These are phyloP conservation scores for Abscondita cerata DNA, from an alignment of 2,888 invertebrate species.

Conservation along the genomic window DNA sequence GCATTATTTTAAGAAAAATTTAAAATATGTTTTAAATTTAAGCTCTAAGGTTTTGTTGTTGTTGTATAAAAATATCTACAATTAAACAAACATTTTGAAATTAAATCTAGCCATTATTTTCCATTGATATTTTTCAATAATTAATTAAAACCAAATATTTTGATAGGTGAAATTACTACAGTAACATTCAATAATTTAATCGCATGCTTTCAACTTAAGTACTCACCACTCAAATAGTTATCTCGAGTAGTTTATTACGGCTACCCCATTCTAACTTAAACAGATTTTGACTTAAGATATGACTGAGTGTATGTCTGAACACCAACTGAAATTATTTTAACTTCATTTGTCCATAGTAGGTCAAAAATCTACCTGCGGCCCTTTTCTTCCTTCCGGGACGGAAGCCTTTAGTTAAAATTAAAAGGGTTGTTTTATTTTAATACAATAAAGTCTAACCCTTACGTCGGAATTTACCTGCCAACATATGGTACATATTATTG, in stretches of 20 bases:
- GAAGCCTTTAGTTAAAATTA: constrained; percentile 47
- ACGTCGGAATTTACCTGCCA: constrained; percentile 56
- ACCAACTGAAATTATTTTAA: constrained; percentile 55
- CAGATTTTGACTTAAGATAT: constrained; percentile 32
- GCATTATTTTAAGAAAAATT: no score
- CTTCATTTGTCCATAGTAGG: constrained; percentile 47
- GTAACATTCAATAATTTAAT: no score
- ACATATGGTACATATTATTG: constrained; percentile 54
- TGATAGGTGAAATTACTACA: no score
- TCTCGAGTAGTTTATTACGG: neutral
- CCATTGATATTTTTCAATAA: no score
- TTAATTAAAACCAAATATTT: no score
- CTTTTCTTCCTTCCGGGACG: constrained; percentile 58
- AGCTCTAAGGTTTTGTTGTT: no score
- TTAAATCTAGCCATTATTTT: no score
- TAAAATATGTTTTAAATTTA: no score
- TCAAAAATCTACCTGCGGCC: constrained; percentile 58
- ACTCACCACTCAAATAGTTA: constrained; percentile 9
- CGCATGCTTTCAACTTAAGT: no score
- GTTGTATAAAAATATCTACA: no score
- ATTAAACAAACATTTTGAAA: no score
- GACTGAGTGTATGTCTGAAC: constrained; percentile 53
- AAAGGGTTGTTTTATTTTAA: constrained; percentile 55
- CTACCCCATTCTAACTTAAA: constrained; percentile 12
- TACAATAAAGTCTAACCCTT: constrained; percentile 47